Percentiles rank a stretch among this genome's conserved stretches.
Evolutionary conservation across 2,888 invertebrate species (phyloP).

Genomic region (Lithophane socia): DNA sequence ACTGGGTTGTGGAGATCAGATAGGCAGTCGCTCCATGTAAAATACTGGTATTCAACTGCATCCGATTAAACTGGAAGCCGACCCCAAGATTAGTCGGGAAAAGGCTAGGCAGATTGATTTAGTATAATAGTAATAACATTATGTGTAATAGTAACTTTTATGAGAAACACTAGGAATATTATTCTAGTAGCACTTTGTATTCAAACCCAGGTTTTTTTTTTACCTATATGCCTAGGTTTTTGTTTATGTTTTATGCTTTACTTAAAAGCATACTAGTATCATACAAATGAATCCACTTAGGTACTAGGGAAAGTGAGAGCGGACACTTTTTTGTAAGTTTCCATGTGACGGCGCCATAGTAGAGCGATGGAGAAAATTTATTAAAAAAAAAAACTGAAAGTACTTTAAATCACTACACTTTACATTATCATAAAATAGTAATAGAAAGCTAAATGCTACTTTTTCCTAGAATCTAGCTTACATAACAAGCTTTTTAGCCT

Average conservation of each 20-base stretch:
- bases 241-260: not conserved
- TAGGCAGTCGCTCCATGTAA: no score
- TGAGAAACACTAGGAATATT: not conserved
- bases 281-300: not conserved
- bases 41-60: no score
- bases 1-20: no score
- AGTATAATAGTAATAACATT: no score
- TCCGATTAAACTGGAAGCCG: no score
- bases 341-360: no score
- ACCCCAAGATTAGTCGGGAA: no score
- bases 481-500: slow-evolving; percentile 29
- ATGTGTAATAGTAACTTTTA: not conserved
- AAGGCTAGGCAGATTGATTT: no score
- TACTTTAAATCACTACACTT: not conserved
- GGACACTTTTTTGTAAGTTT: not conserved
- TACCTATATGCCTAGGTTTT: not conserved
- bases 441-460: not conserved
- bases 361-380: not conserved
- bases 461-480: slow-evolving; percentile 32
- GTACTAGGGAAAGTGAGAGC: not conserved
- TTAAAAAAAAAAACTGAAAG: not conserved
- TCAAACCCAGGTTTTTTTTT: not conserved
- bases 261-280: not conserved
- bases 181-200: not conserved
- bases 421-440: not conserved